Evolutionary conservation across 2,888 invertebrate genomes (phyloP).

Genomic region (Pristionchus maxplancki): DNA sequence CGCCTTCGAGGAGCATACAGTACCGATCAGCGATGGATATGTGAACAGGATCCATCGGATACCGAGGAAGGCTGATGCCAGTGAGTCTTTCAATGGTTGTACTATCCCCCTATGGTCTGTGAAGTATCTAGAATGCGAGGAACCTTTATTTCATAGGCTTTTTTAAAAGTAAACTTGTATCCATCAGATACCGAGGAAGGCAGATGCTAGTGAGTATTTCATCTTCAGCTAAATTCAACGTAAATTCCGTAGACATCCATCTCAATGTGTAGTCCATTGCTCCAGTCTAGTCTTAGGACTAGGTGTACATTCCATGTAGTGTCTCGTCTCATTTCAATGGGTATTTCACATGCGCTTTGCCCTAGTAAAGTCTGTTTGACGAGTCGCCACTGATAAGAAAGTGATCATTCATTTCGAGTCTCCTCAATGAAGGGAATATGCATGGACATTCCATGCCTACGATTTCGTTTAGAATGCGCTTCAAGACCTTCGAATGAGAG

Average conservation of each 20-base stretch:
- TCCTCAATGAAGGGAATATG: too few relatives aligned
- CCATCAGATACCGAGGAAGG: conserved; percentile 41
- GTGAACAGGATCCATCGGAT: conserved; percentile 43
- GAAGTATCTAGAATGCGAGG: too few relatives aligned
- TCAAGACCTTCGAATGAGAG: neutral
- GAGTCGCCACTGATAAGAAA: neutral
- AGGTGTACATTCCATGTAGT: neutral
- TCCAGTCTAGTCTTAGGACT: neutral
- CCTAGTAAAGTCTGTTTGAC: neutral
- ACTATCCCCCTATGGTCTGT: too few relatives aligned
- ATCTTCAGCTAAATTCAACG: too few relatives aligned
- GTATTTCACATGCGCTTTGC: neutral
- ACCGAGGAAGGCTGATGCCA: neutral
- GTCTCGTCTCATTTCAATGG: neutral
- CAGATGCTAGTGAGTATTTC: neutral
- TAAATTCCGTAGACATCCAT: neutral
- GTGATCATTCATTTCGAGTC: neutral
- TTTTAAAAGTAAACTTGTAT: too few relatives aligned
- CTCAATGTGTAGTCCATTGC: neutral
- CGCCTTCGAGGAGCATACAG: conserved; percentile 32
- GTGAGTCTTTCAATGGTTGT: neutral
- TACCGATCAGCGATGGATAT: conserved; percentile 21
- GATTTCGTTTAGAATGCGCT: too few relatives aligned
- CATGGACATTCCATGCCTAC: too few relatives aligned
- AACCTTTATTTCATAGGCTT: too few relatives aligned